phyloP scores from a whole-genome alignment of 2,113 vertebrate species.

The Zosterops japonicus region DNA sequence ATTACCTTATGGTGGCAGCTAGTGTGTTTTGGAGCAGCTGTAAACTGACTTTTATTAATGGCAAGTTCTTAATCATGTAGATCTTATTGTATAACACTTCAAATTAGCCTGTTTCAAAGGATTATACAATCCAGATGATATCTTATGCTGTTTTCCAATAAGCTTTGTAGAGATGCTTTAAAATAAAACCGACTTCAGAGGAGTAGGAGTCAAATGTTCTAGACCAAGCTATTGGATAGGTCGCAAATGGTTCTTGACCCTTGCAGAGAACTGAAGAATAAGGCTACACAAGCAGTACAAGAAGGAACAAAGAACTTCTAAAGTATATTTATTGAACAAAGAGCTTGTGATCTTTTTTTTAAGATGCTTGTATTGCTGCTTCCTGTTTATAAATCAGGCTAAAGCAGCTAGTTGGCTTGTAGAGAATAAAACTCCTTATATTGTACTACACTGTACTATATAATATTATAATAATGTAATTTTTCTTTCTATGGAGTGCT shows the following conservation, averaged over 20 bases:
- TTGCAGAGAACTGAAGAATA: neutral
- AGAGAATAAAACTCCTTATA: neutral
- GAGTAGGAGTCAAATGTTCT: neutral
- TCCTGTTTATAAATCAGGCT: neutral
- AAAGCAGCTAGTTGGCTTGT: neutral
- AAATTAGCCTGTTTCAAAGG: neutral
- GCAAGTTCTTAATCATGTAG: neutral
- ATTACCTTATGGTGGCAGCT: neutral
- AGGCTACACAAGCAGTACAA: neutral
- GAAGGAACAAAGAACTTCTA: neutral
- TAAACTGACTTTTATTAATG: neutral
- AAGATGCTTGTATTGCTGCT: neutral
- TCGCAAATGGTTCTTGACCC: accelerated
- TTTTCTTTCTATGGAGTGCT: neutral
- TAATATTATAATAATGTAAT: neutral
- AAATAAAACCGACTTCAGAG: neutral
- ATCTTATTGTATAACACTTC: neutral
- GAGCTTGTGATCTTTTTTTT: neutral
- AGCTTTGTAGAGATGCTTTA: neutral
- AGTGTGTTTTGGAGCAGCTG: neutral
- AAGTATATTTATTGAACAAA: neutral
- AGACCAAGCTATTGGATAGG: neutral
- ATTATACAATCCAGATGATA: neutral
- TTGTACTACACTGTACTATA: neutral
- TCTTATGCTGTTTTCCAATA: neutral